These are phyloP conservation scores for Catocala nupta DNA, from an alignment of 2,888 invertebrate species.

Conservation along the genomic window DNA sequence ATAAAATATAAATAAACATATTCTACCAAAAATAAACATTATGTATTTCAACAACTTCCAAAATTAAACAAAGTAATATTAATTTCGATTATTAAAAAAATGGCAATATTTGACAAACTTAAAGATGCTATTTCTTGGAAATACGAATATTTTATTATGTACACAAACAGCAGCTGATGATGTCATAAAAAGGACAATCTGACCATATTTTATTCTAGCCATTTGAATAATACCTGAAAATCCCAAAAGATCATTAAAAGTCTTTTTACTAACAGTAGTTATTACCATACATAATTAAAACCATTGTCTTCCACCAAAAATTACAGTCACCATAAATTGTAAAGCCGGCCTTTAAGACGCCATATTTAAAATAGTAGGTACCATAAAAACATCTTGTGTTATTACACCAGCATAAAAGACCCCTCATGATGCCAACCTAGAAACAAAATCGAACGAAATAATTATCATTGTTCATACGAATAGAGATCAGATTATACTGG, in stretches of 20 bases:
- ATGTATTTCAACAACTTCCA: no score
- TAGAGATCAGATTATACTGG: conserved; percentile 61
- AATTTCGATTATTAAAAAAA: no score
- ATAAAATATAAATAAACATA: no score
- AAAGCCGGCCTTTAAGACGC: conserved; percentile 71
- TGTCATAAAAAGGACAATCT: conserved; percentile 44
- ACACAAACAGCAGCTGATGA: conserved; percentile 23
- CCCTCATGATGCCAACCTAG: conserved; percentile 4
- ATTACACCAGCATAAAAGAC: conserved; percentile 57
- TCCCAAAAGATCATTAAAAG: conserved; percentile 63
- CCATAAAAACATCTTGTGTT: conserved; percentile 76
- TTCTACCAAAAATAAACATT: no score
- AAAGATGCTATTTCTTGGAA: no score
- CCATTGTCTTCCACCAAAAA: conserved; percentile 82
- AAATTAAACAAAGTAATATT: no score
- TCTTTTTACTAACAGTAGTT: conserved; percentile 75
- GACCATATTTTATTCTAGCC: conserved; percentile 47
- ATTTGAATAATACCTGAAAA: conserved; percentile 67
- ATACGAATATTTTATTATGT: background rate
- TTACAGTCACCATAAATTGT: conserved; percentile 80
- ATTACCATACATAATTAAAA: conserved; percentile 83
- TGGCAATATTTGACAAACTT: no score
- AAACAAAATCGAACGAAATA: background rate
- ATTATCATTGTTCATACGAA: background rate
- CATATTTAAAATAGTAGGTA: conserved; percentile 85